Percentiles rank a stretch among this genome's conserved stretches.
Evolutionary conservation across 2,888 invertebrate genomes (phyloP).

Genomic region (Lepidochrysops patricia): DNA sequence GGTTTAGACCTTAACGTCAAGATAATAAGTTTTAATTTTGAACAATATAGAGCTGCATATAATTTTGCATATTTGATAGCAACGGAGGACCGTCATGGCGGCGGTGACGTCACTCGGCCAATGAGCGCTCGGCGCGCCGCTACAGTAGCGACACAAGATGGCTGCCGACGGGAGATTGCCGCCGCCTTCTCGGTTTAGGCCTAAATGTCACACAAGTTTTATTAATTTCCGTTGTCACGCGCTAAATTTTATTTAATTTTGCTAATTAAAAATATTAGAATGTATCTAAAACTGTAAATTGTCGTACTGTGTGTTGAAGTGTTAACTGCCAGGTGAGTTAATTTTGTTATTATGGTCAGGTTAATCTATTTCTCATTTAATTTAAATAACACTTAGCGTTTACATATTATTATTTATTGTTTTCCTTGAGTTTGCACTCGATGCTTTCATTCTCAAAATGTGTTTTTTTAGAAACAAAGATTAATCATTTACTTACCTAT

Average conservation of each 20-base stretch:
- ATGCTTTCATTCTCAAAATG: too few species aligned
- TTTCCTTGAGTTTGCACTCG: too few species aligned
- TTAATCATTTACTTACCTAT: too few species aligned
- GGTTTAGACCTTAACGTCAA: constrained; percentile 26
- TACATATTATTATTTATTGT: background rate
- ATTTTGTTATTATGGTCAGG: background rate
- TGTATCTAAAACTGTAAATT: background rate
- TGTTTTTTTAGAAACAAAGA: too few species aligned
- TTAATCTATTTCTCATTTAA: background rate
- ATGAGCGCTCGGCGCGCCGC: constrained; percentile 54
- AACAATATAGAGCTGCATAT: constrained; percentile 25
- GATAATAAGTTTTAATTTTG: constrained; percentile 34
- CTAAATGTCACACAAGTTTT: constrained; percentile 50
- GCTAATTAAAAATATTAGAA: background rate
- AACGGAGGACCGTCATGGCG: constrained; percentile 69
- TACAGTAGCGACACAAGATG: constrained; percentile 72
- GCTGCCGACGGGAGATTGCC: constrained; percentile 61
- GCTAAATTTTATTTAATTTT: background rate
- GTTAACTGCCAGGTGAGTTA: background rate
- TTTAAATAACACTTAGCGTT: background rate
- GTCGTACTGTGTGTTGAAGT: background rate
- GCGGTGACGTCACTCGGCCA: constrained; percentile 69
- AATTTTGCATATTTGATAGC: constrained; percentile 45
- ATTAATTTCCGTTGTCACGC: constrained; percentile 27
- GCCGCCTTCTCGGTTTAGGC: constrained; percentile 67